A percentile compares a stretch with the other conserved stretches of the same genome.
phyloP scores from a whole-genome alignment of 2,888 invertebrate genomes.

The Aleiodes testaceus region DNA sequence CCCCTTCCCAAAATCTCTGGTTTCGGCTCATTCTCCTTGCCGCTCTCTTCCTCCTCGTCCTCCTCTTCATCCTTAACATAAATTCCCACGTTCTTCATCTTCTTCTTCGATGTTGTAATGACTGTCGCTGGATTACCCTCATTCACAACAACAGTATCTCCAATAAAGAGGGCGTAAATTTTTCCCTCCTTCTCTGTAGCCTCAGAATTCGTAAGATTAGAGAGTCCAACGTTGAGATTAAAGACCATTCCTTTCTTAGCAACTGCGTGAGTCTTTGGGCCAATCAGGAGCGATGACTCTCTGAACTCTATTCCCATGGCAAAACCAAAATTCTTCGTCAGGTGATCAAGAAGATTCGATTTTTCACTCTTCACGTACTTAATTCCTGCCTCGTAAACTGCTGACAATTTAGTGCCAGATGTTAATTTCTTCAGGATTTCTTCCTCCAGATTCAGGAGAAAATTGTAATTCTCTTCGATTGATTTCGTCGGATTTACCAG shows the following conservation, averaged over 20 bases:
- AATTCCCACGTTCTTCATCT: slow-evolving; percentile 95
- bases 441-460: slow-evolving; percentile 91
- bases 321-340: slow-evolving; percentile 97
- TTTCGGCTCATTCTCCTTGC: slow-evolving; percentile 78
- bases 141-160: slow-evolving; percentile 97
- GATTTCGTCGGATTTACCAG: slow-evolving; percentile 91
- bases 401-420: slow-evolving; percentile 86
- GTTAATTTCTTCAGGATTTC: slow-evolving; percentile 89
- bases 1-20: slow-evolving; percentile 84
- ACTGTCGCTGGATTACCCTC: slow-evolving; percentile 86
- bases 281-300: slow-evolving; percentile 93
- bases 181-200: slow-evolving; percentile 91
- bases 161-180: slow-evolving; percentile 93
- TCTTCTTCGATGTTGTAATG: slow-evolving; percentile 94
- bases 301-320: slow-evolving; percentile 99
- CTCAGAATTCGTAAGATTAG: slow-evolving; percentile 87
- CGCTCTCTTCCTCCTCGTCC: slow-evolving; percentile 81
- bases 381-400: slow-evolving; percentile 90
- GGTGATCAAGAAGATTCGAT: slow-evolving; percentile 87
- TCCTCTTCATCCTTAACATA: slow-evolving; percentile 90
- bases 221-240: slow-evolving; percentile 94
- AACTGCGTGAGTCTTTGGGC: slow-evolving; percentile 87
- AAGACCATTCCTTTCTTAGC: slow-evolving; percentile 97
- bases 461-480: slow-evolving; percentile 90
- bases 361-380: slow-evolving; percentile 89